Evolutionary conservation across 2,113 vertebrate species (phyloP).

Genomic region (Nestor notabilis): DNA sequence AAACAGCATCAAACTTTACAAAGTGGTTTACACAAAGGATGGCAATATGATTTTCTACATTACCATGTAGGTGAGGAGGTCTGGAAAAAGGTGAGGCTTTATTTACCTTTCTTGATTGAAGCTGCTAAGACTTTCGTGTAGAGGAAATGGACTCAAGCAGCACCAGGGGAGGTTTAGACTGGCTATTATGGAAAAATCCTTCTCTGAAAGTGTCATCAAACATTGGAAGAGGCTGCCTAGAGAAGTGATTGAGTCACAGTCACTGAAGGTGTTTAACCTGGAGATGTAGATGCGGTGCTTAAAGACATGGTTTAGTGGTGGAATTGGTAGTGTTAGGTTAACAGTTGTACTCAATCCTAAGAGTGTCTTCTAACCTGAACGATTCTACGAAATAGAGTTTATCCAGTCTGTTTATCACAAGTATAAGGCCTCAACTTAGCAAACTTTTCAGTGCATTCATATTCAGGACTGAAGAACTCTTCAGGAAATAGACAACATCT

Average conservation of each 20-base stretch:
- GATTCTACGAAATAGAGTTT: background rate
- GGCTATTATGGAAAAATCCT: background rate
- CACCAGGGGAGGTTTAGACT: background rate
- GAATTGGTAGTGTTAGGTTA: background rate
- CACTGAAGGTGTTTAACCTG: background rate
- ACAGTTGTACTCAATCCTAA: background rate
- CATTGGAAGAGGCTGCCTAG: background rate
- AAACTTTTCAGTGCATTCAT: background rate
- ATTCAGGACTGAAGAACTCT: background rate
- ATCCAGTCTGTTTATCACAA: background rate
- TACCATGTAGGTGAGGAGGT: fast-evolving
- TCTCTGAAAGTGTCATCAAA: background rate
- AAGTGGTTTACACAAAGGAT: background rate
- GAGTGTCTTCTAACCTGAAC: background rate
- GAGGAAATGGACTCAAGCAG: background rate
- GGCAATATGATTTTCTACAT: background rate
- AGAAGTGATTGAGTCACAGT: background rate
- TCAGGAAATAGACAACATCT: background rate
- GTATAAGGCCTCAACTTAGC: background rate
- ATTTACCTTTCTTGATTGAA: background rate
- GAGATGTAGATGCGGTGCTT: fast-evolving
- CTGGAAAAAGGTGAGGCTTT: background rate
- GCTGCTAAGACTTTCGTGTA: background rate
- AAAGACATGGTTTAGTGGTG: background rate
- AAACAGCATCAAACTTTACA: background rate